These are phyloP conservation scores for Anoplophora glabripennis DNA, from an alignment of 1,140 invertebrate species.

Conservation along the genomic window DNA sequence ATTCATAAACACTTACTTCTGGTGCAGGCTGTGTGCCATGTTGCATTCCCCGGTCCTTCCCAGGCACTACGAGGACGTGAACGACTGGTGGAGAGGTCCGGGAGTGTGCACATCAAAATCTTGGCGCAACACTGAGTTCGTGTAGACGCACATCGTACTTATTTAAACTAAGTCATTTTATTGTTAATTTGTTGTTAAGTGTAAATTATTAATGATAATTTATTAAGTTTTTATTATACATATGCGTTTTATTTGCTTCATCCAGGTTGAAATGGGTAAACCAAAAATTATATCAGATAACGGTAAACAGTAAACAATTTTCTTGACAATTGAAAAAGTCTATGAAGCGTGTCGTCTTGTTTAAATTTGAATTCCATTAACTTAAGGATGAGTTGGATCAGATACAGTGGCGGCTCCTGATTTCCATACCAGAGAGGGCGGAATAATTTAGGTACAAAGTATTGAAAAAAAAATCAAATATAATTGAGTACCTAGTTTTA, in stretches of 20 bases:
- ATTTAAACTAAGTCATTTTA: constrained; percentile 4
- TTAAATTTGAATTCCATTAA: too few species aligned
- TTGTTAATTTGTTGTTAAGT: constrained; percentile 14
- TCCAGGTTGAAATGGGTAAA: too few species aligned
- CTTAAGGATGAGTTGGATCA: too few species aligned
- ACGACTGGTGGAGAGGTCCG: constrained; percentile 82
- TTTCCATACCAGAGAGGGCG: too few species aligned
- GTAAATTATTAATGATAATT: constrained; percentile 18
- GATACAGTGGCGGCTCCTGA: too few species aligned
- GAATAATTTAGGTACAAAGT: too few species aligned
- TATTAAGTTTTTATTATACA: constrained; percentile 19
- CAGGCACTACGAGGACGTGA: constrained; percentile 76
- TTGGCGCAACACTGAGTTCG: constrained; percentile 58
- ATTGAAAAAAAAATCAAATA: too few species aligned
- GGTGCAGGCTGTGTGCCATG: constrained; percentile 91
- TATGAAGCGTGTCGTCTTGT: too few species aligned
- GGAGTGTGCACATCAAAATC: constrained; percentile 67
- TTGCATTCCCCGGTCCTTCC: constrained; percentile 67
- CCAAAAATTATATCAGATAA: too few species aligned
- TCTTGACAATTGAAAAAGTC: too few species aligned
- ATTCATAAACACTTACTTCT: constrained; percentile 93
- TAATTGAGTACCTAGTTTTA: too few species aligned
- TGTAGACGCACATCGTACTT: constrained; percentile 22
- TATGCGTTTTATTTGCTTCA: constrained; percentile 1
- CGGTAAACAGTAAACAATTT: too few species aligned